Base-by-base conservation (phyloP, 2,888 invertebrate species). In the Vanessa cardui region DNA sequence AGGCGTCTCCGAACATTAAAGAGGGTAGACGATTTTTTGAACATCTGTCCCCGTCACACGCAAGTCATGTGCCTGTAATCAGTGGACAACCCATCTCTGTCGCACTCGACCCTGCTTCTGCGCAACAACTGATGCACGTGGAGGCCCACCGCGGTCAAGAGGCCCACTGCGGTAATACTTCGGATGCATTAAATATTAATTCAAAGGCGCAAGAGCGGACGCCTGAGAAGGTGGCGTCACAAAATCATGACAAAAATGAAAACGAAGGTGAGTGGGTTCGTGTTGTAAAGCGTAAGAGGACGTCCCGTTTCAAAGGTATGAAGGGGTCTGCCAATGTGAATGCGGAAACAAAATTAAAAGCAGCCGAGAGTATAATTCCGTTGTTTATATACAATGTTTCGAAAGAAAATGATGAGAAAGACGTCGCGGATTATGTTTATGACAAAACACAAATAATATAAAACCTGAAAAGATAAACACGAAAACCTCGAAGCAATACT, bases 371-470 rank as follows among this genome's bases (percentile, higher is more conserved):
- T 5, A 69, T 69, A 61, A 56, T 74, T 12, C 73, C 74, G 3
- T 16, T 74, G 6, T 73, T 67, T 64, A 71, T 76, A 15, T 73
- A 74, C n/a, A 75, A 75, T 64, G 71, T 75, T 8, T 67, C 69
- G 16, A 75, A 65, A 61, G 66, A 60, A 0, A 66, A 66, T 16
- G 12, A 67, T 1, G 72, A 69, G 46, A 46, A 58, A n/a, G 72
- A 70, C 58, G 71, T 76, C 15, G 31, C 56, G 1, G 64, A 62
- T 7, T 76, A 74, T 39, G 49, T 76, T 7, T 46, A 60, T 16
- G 62, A 59, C 9, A 73, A 73, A 44, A 71, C 70, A 4, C 54
- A 62, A 8, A 58, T 72, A 8, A 0, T n/a, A n/a, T n/a, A n/a
- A n/a, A n/a, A n/a, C 58, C 71, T 2, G 68, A 70, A 21, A 72